Conservation (phyloP, 2,113 vertebrate genomes). For the Heterotis niloticus region DNA sequence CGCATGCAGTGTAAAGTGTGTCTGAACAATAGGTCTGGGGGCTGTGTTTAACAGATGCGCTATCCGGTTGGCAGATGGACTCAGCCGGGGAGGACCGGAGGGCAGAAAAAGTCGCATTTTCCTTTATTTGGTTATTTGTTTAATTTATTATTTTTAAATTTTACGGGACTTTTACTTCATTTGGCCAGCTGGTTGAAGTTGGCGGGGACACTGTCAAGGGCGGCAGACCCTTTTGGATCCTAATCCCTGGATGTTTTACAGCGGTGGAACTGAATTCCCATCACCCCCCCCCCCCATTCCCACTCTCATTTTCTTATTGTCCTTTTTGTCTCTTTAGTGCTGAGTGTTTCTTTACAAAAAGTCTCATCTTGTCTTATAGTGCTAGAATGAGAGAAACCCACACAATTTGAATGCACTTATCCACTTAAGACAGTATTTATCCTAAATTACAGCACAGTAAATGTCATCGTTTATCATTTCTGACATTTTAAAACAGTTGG, state of each 20-base stretch:
- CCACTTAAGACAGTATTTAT: slow-evolving; percentile 43
- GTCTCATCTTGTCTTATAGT: slow-evolving; percentile 26
- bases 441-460: slow-evolving; percentile 16
- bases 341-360: slow-evolving; percentile 42
- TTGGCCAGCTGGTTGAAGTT: neutral
- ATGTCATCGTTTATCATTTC: neutral
- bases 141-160: neutral
- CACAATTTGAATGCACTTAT: slow-evolving; percentile 36
- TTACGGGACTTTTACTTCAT: neutral
- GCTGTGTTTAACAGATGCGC: neutral
- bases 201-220: neutral
- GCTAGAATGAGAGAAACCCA: slow-evolving; percentile 46
- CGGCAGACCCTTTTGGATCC: neutral
- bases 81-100: neutral
- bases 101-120: slow-evolving; percentile 48
- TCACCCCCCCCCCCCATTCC: neutral
- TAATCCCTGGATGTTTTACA: neutral
- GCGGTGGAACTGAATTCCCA: neutral
- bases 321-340: neutral
- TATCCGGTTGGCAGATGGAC: slow-evolving; percentile 6
- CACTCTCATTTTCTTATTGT: neutral
- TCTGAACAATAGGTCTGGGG: neutral
- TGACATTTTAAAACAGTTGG: neutral
- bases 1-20: neutral
- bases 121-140: slow-evolving; percentile 3